Percentiles rank a stretch among this genome's conserved stretches.
Conservation (phyloP, 2,797 vertebrate genomes). For the Cacajao melanocephalus region DNA sequence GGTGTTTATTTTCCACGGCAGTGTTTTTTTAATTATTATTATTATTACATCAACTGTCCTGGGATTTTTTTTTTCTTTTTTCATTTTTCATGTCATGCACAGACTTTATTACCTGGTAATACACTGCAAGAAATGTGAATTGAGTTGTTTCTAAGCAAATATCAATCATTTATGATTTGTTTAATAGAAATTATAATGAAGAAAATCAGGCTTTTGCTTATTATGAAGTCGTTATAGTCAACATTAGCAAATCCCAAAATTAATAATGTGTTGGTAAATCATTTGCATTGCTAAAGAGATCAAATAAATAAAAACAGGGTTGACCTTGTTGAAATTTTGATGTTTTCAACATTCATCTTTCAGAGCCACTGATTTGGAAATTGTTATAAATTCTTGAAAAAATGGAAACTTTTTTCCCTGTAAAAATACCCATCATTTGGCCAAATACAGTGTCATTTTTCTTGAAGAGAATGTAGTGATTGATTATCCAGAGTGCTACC, state of each 20-base stretch:
- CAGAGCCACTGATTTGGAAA: constrained; percentile 65
- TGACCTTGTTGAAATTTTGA: constrained; percentile 58
- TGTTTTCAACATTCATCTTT: constrained; percentile 55
- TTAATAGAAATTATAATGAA: constrained; percentile 57
- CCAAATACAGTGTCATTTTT: constrained; percentile 65
- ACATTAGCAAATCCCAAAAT: constrained; percentile 34
- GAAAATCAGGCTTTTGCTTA: constrained; percentile 58
- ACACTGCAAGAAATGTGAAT: constrained; percentile 52
- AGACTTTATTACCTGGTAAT: constrained; percentile 53
- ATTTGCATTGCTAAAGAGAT: neutral
- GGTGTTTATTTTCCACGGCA: neutral
- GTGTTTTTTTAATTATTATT: neutral
- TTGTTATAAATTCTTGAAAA: constrained; percentile 64
- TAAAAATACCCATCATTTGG: constrained; percentile 67
- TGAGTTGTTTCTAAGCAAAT: constrained; percentile 59
- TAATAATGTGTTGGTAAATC: constrained; percentile 36
- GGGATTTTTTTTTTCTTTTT: neutral
- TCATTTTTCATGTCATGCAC: constrained; percentile 37
- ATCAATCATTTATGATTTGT: constrained; percentile 41
- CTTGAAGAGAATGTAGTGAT: constrained; percentile 59
- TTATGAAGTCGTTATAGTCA: constrained; percentile 39
- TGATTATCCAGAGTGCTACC: constrained; percentile 49
- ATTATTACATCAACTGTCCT: neutral
- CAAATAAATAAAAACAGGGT: constrained; percentile 56
- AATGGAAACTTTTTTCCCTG: neutral